Percentiles rank a stretch among this genome's conserved stretches.
Evolutionary conservation across 2,888 invertebrate genomes (phyloP).

Genomic region (Plebejus anna): DNA sequence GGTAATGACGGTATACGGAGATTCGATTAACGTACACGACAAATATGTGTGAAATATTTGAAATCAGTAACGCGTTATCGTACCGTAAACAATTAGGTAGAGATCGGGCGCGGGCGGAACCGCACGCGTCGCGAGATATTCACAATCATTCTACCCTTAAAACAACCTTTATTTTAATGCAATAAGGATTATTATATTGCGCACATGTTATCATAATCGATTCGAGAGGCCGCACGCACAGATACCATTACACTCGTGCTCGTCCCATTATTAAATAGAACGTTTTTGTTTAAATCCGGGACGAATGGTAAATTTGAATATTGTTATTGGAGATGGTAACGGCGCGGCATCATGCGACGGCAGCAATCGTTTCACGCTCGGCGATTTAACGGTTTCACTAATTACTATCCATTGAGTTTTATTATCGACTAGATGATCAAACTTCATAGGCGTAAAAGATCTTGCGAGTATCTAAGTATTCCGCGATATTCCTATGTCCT

Average conservation of each 20-base stretch:
- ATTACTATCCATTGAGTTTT: conserved; percentile 19
- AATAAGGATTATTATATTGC: not conserved
- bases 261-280: conserved; percentile 73
- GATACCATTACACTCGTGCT: conserved; percentile 56
- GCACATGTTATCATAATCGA: conserved; percentile 49
- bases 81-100: conserved; percentile 35
- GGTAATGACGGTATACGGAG: too few relatives aligned
- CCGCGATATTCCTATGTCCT: too few relatives aligned
- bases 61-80: conserved; percentile 14
- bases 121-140: conserved; percentile 59
- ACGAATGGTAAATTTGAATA: conserved; percentile 75
- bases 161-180: not conserved
- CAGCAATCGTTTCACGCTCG: conserved; percentile 68
- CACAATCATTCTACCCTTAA: not conserved
- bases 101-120: conserved; percentile 59
- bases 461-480: too few relatives aligned
- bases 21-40: not conserved
- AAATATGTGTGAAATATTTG: conserved; percentile 16
- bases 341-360: conserved; percentile 67
- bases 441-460: not conserved
- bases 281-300: conserved; percentile 78
- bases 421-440: not conserved
- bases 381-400: conserved; percentile 9
- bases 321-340: conserved; percentile 70
- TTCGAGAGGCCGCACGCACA: conserved; percentile 53